Evolutionary conservation across 30 jellyfish, hydroid and myxozoan genomes (phyloP), one percentile per base, ranked within the genome.

Genomic region (Cassiopea xamachana): DNA sequence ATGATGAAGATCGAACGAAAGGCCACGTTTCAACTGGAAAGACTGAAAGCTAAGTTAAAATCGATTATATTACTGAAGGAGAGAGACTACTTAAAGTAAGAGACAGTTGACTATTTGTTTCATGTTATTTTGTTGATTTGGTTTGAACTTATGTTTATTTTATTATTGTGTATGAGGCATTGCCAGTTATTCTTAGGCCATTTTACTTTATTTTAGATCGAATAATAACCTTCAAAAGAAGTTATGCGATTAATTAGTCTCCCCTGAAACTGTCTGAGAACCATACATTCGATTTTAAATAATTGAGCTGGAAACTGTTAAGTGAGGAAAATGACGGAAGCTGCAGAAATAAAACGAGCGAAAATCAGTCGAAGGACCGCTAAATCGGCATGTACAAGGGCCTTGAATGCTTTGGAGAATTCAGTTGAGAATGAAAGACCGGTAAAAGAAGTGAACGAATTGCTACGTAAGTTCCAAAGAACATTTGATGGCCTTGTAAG

Each of bases 331-430:
- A 70, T 75, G 89, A 43, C 85, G 80, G 89, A 48, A 19, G 90
- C 89, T 4, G 79, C 64, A 78, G 83, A 75, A 77, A 75, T 58
- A 69, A 87, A 87, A 50, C 77, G 82, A 59, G 90, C 83, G 7
- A 87, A 87, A 77, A 75, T 87, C 80, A 84, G 75, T 59, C 90
- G 73, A 69, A 87, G 94, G 46, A 87, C 90, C 2, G 94, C 94
- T 64, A 87, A 75, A 87, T 79, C 84, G 77, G 89, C 83, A 45
- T 87, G 76, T 77, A 61, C 88, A 27, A 62, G 94, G 77, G 87
- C 90, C 51, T 76, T 49, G 87, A 76, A 85, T 75, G 87, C 90
- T 77, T 45, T 85, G 50, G 93, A 75, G 15, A 73, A 72, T 60
- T 89, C 79, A 27, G 67, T 87, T 48, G 89, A 27, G 19, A 87